phyloP scores from a whole-genome alignment of 2,113 vertebrate genomes.

The Syngnathus typhle region DNA sequence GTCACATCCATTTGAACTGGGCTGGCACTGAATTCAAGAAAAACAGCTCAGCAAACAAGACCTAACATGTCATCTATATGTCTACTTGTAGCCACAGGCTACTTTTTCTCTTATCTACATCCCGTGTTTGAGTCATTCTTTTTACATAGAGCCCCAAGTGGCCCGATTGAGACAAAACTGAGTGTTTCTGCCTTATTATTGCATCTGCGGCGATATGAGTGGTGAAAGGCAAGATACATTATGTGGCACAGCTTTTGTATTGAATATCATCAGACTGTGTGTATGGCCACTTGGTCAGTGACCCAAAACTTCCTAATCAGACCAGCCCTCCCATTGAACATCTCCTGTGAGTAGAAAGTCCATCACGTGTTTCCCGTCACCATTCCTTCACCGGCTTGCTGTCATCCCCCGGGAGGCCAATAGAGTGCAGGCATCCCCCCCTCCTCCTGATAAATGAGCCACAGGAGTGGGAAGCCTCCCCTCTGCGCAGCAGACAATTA shows the following conservation, averaged over 20 bases:
- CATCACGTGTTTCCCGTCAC: conserved; percentile 11
- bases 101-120: neutral
- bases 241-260: neutral
- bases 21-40: too few species aligned
- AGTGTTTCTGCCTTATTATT: too few species aligned
- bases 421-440: conserved; percentile 18
- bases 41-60: too few species aligned
- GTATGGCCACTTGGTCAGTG: too few species aligned
- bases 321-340: conserved; percentile 4
- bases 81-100: too few species aligned
- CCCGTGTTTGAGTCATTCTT: neutral
- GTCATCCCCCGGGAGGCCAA: conserved; percentile 12
- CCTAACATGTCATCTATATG: too few species aligned
- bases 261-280: neutral
- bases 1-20: too few species aligned
- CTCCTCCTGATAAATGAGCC: conserved; percentile 39
- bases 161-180: neutral
- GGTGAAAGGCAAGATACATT: neutral
- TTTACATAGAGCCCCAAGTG: neutral
- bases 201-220: neutral
- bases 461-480: conserved; percentile 22
- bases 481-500: conserved; percentile 14
- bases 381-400: neutral
- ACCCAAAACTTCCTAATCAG: conserved; percentile 4
- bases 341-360: conserved; percentile 9